phyloP scores from a whole-genome alignment of 2,113 vertebrate species.

The Mystacornis crossleyi region DNA sequence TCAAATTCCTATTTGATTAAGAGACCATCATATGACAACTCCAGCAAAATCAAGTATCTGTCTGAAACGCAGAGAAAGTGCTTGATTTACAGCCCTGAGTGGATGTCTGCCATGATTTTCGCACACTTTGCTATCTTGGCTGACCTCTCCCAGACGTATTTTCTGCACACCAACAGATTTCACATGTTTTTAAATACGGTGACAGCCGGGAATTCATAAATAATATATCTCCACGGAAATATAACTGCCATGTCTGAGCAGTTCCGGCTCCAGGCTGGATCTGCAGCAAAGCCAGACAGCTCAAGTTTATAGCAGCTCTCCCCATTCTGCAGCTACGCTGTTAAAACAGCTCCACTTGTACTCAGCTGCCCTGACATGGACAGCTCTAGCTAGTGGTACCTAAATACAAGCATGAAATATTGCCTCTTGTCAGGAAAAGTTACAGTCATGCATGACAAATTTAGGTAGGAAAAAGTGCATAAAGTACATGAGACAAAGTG shows the following conservation, averaged over 20 bases:
- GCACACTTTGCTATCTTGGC: conserved; percentile 31
- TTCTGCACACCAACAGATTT: conserved; percentile 41
- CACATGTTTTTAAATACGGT: conserved; percentile 46
- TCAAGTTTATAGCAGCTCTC: conserved; percentile 1
- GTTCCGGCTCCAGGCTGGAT: neutral
- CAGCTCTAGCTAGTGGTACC: neutral
- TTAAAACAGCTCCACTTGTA: neutral
- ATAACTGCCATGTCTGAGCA: conserved; percentile 14
- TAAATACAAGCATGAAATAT: neutral
- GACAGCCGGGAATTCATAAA: conserved; percentile 62
- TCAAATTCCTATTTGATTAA: conserved; percentile 49
- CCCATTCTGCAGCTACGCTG: neutral
- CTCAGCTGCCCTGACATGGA: neutral
- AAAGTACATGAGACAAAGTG: neutral
- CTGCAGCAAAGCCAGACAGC: conserved; percentile 2
- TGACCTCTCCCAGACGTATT: conserved; percentile 47
- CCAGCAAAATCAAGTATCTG: conserved; percentile 28
- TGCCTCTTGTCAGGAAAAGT: neutral
- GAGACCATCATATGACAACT: conserved; percentile 30
- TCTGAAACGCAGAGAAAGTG: neutral
- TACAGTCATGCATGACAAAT: neutral
- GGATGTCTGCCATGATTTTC: conserved; percentile 40
- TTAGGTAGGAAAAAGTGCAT: neutral
- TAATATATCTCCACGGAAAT: conserved; percentile 52
- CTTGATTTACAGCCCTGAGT: conserved; percentile 53